Evolutionary conservation across 2,113 vertebrate genomes (phyloP).

Genomic region (Sapayoa aenigma): DNA sequence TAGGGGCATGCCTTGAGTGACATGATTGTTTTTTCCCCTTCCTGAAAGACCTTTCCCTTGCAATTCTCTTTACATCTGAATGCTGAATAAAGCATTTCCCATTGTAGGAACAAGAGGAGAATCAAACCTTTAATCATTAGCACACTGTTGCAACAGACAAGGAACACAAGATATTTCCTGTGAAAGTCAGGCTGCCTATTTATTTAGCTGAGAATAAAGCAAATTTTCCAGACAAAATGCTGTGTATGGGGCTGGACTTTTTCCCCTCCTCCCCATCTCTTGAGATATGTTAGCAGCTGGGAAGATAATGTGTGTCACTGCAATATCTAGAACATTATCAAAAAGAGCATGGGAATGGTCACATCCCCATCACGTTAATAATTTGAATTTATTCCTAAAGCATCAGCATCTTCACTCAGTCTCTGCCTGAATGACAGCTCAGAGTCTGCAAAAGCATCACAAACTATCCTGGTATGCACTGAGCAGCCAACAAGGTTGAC

Average conservation of each 20-base stretch:
- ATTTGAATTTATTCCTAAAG: slow-evolving; percentile 38
- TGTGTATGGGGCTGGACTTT: neutral
- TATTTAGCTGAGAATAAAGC: neutral
- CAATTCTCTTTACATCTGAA: neutral
- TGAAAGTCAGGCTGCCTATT: neutral
- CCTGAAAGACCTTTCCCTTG: neutral
- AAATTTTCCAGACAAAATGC: neutral
- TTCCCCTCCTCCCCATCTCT: neutral
- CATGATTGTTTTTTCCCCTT: neutral
- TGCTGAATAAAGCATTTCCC: neutral
- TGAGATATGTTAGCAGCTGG: slow-evolving; percentile 3
- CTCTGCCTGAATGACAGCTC: slow-evolving; percentile 49
- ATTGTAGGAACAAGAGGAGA: neutral
- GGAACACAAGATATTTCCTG: neutral
- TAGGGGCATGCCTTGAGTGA: neutral
- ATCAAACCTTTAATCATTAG: neutral
- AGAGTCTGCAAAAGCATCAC: neutral
- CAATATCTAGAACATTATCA: slow-evolving; percentile 32
- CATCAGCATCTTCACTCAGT: neutral
- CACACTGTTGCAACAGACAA: neutral
- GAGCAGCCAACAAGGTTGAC: neutral
- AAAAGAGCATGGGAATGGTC: neutral
- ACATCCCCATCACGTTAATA: slow-evolving; percentile 20
- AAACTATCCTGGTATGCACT: neutral
- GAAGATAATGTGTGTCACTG: slow-evolving; percentile 39